A percentile compares a stretch with the other conserved stretches of the same genome.
Evolutionary conservation across 2,888 invertebrate genomes (phyloP).

Genomic region (Drosophila diplacantha): DNA sequence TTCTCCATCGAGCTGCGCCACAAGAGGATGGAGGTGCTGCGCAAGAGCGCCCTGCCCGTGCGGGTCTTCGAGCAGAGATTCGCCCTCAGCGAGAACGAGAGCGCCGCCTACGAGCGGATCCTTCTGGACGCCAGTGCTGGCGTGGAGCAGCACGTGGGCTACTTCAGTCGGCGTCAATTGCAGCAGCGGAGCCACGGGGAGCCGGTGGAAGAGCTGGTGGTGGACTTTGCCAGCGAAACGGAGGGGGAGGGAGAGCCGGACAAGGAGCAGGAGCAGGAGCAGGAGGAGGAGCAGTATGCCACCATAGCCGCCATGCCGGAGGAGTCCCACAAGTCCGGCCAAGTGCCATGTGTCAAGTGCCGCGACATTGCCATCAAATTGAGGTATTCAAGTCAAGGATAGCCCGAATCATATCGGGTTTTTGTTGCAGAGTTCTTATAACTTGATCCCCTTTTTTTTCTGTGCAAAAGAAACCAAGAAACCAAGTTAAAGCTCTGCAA

Average conservation of each 20-base stretch:
- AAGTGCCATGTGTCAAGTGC: conserved; percentile 76
- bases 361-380: conserved; percentile 72
- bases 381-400: conserved; percentile 48
- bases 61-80: conserved; percentile 73
- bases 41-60: conserved; percentile 67
- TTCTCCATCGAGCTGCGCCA: conserved; percentile 82
- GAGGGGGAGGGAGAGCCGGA: conserved; percentile 37
- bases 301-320: conserved; percentile 41
- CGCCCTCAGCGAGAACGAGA: conserved; percentile 62
- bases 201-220: conserved; percentile 46
- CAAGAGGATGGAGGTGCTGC: conserved; percentile 75
- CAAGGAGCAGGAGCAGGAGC: neutral
- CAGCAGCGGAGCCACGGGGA: conserved; percentile 20
- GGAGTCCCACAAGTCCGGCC: conserved; percentile 3
- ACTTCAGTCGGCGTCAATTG: conserved; percentile 63
- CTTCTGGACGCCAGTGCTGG: conserved; percentile 65
- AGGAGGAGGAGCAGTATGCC: conserved; percentile 43
- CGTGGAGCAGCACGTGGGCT: conserved; percentile 74
- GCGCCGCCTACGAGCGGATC: conserved; percentile 71
- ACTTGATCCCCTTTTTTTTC: neutral
- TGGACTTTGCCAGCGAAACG: conserved; percentile 63
- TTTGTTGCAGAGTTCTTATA: neutral
- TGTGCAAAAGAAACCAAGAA: conserved; percentile 39
- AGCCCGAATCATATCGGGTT: too few relatives aligned
- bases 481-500: neutral